Percentiles rank a stretch among this genome's conserved stretches.
Evolutionary conservation across 2,113 vertebrate species (phyloP).

Genomic region (Rattus rattus): DNA sequence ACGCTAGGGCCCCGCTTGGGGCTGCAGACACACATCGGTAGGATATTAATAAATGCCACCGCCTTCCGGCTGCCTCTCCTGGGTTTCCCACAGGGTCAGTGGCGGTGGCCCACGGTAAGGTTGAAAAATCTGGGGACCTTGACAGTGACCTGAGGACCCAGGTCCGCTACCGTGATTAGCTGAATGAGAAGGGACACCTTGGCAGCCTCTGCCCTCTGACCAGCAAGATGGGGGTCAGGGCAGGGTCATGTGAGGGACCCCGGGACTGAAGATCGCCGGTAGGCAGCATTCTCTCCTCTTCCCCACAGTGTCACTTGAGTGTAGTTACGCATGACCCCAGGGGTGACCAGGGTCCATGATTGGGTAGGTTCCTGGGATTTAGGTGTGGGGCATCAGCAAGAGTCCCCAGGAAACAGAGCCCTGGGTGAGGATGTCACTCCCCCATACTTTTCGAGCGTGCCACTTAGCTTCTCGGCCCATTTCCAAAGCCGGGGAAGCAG

Average conservation of each 20-base stretch:
- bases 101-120: neutral
- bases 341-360: neutral
- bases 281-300: neutral
- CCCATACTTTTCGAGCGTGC: neutral
- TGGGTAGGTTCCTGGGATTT: neutral
- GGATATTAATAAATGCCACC: constrained; percentile 85
- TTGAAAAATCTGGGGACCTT: constrained; percentile 1
- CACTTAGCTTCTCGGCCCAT: neutral
- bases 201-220: neutral
- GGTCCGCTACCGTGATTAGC: neutral
- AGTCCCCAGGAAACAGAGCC: accelerated
- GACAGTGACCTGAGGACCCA: neutral
- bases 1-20: constrained; percentile 75
- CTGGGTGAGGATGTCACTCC: neutral
- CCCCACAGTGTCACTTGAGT: too few species aligned
- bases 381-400: neutral
- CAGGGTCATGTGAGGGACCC: neutral
- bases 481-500: accelerated
- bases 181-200: too few species aligned
- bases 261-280: neutral
- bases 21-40: constrained; percentile 81
- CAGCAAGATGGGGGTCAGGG: neutral
- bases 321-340: accelerated
- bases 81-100: neutral
- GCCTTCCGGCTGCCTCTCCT: neutral